Conservation (phyloP, 2,888 invertebrate species). For the Matsumyia berberina region DNA sequence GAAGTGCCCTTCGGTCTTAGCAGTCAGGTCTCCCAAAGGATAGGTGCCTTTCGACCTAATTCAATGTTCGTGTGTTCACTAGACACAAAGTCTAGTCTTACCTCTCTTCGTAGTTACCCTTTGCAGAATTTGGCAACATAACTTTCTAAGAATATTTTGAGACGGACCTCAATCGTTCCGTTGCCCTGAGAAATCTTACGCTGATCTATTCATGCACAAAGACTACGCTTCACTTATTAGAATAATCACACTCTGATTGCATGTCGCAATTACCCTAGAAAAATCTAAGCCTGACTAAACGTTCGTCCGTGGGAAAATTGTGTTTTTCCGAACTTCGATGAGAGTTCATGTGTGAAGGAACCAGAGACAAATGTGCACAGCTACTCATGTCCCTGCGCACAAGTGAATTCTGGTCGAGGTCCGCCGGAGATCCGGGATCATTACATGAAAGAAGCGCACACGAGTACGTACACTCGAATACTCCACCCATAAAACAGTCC, state of each 20-base stretch:
- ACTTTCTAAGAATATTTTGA: background rate
- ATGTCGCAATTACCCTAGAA: background rate
- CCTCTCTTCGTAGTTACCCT: no score
- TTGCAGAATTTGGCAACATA: background rate
- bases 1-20: no score
- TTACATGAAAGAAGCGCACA: constrained; percentile 66
- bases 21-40: no score
- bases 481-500: constrained; percentile 76
- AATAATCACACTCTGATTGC: constrained; percentile 13
- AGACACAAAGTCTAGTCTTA: no score
- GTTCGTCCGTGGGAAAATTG: constrained; percentile 55
- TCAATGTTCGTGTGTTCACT: no score
- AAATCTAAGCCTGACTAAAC: constrained; percentile 44
- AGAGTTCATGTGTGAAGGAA: constrained; percentile 58
- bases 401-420: constrained; percentile 66
- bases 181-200: background rate
- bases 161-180: background rate
- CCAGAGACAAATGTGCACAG: constrained; percentile 10
- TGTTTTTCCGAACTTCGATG: constrained; percentile 33
- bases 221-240: constrained; percentile 33
- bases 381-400: constrained; percentile 51
- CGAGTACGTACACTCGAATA: constrained; percentile 54
- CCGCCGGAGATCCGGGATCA: constrained; percentile 76
- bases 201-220: background rate
- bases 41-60: no score